These are phyloP conservation scores for Hippasteria phrygiana DNA, from an alignment of 53 echinoderm and acorn worm genomes.

Conservation along the genomic window DNA sequence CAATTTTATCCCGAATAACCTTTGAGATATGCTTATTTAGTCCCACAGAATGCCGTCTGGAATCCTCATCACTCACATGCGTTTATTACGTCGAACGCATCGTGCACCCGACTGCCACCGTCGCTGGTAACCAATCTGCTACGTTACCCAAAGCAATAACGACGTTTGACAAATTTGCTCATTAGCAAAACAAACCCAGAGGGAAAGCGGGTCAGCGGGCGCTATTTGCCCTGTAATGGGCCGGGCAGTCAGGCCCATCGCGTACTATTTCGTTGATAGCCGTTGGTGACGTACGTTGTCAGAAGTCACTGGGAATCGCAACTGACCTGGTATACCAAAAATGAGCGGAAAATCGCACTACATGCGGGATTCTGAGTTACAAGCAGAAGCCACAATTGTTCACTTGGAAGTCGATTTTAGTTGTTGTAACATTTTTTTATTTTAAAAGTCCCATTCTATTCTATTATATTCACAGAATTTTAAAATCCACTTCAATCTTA, in stretches of 20 bases:
- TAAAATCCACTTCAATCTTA: no score
- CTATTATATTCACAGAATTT: no score
- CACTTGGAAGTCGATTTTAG: no score
- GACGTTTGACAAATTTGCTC: slow-evolving; percentile 52
- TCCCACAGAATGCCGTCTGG: no score
- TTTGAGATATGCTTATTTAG: no score
- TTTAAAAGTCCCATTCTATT: no score
- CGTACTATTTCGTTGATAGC: not conserved
- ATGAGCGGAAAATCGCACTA: no score
- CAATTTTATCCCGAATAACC: no score
- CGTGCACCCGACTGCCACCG: not conserved
- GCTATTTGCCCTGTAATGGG: not conserved
- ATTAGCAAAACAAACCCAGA: slow-evolving; percentile 58
- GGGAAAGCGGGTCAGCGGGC: slow-evolving; percentile 27
- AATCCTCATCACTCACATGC: not conserved
- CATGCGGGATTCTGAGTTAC: no score
- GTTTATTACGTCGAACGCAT: not conserved
- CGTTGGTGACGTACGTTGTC: not conserved
- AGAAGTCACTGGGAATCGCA: not conserved
- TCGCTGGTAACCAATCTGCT: slow-evolving; percentile 8
- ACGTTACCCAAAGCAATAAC: slow-evolving; percentile 21
- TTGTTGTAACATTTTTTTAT: no score
- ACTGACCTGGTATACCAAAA: no score
- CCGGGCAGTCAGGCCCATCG: not conserved
- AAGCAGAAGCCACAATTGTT: no score